These are phyloP conservation scores for Parazoanthus atlanticus DNA, from an alignment of 92 coral and sea anemone genomes.

Conservation along the genomic window DNA sequence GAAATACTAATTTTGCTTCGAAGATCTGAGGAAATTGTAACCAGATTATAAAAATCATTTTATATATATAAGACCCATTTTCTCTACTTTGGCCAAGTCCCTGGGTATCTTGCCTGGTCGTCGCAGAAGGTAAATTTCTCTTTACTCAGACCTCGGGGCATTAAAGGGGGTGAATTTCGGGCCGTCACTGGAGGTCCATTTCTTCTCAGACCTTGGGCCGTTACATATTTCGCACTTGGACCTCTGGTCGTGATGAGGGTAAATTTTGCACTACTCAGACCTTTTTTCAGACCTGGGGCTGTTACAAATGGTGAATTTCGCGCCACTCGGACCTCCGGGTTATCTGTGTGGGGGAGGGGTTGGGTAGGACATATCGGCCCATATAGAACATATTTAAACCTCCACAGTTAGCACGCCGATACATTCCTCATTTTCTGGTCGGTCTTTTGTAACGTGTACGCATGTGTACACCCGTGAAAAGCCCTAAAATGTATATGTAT, in stretches of 20 bases:
- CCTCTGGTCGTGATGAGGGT: too few relatives aligned
- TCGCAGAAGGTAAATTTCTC: too few relatives aligned
- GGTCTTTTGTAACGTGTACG: background rate
- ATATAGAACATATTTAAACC: background rate
- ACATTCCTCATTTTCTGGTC: background rate
- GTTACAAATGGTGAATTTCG: too few relatives aligned
- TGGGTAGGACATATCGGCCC: background rate
- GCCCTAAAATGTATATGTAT: too few relatives aligned
- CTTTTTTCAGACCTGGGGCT: too few relatives aligned
- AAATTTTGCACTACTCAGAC: too few relatives aligned
- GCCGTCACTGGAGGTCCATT: too few relatives aligned
- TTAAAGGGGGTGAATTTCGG: too few relatives aligned
- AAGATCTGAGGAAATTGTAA: background rate
- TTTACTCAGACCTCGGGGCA: too few relatives aligned
- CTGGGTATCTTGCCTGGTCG: too few relatives aligned
- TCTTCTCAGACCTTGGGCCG: too few relatives aligned
- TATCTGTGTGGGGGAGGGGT: background rate
- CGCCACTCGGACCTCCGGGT: background rate
- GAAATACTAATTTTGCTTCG: background rate
- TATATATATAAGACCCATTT: background rate
- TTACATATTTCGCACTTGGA: too few relatives aligned
- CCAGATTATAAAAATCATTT: background rate
- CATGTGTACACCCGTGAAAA: background rate
- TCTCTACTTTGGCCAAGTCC: background rate
- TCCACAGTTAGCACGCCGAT: background rate